phyloP scores from a whole-genome alignment of 2,888 invertebrate species.

The Aquatica leii region DNA sequence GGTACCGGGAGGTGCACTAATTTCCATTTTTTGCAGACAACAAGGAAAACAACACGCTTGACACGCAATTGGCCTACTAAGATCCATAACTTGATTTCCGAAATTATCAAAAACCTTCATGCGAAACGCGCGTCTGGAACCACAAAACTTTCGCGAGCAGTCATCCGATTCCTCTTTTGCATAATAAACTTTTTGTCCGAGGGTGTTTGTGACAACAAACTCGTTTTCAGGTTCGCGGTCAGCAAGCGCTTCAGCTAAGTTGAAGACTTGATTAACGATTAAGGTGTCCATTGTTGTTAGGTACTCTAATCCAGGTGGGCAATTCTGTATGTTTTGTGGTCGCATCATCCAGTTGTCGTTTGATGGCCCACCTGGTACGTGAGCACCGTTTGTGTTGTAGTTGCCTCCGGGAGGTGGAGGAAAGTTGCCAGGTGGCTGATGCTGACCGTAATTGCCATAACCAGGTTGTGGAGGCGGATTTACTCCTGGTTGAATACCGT shows the following conservation, averaged over 20 bases:
- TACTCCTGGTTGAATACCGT: too few relatives aligned
- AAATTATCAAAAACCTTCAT: conserved; percentile 86
- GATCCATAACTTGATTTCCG: conserved; percentile 84
- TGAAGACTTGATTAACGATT: conserved; percentile 77
- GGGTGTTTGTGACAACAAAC: conserved; percentile 80
- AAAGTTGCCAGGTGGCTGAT: too few relatives aligned
- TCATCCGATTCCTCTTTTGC: conserved; percentile 87
- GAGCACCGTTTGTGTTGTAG: background rate
- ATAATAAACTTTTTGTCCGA: conserved; percentile 81
- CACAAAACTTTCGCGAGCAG: conserved; percentile 84
- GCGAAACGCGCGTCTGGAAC: conserved; percentile 82
- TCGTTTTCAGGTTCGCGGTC: conserved; percentile 91
- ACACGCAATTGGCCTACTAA: conserved; percentile 83
- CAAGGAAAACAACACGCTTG: conserved; percentile 87
- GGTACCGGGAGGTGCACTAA: conserved; percentile 76
- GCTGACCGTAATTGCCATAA: too few relatives aligned
- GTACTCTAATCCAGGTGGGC: conserved; percentile 82
- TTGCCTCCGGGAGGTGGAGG: conserved; percentile 4
- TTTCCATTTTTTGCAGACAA: conserved; percentile 79
- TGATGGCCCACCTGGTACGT: conserved; percentile 37
- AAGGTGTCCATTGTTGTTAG: conserved; percentile 79
- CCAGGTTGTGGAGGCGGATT: too few relatives aligned
- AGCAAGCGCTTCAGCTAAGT: conserved; percentile 71
- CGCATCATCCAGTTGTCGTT: conserved; percentile 21
- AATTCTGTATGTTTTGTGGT: too few relatives aligned